Percentiles rank a stretch among this genome's conserved stretches.
Evolutionary conservation across 2,888 invertebrate genomes (phyloP).

Genomic region (Polyommatus icarus): DNA sequence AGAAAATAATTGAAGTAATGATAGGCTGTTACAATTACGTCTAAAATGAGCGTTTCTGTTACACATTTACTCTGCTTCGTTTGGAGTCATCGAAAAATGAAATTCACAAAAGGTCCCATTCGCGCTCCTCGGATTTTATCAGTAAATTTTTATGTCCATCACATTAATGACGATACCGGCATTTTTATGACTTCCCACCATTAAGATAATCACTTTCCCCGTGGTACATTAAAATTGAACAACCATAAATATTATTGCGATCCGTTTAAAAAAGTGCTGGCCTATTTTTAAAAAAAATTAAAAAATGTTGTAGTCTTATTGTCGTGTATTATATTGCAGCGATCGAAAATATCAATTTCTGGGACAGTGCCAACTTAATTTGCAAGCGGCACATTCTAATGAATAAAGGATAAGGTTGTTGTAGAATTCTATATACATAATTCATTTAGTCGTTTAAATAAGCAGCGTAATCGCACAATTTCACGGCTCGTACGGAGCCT

Average conservation of each 20-base stretch:
- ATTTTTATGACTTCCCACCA: slow-evolving; percentile 68
- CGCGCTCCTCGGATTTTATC: slow-evolving; percentile 48
- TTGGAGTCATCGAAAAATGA: slow-evolving; percentile 32
- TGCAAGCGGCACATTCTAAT: slow-evolving; percentile 45
- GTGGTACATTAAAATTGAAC: slow-evolving; percentile 59
- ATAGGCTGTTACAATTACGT: not conserved
- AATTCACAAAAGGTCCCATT: slow-evolving; percentile 37
- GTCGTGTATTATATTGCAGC: slow-evolving; percentile 36
- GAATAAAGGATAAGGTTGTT: slow-evolving; percentile 47
- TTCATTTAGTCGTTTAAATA: slow-evolving; percentile 38
- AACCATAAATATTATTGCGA: slow-evolving; percentile 40
- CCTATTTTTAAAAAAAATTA: too few species aligned
- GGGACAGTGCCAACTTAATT: slow-evolving; percentile 45
- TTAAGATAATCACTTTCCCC: slow-evolving; percentile 73
- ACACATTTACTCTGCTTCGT: not conserved
- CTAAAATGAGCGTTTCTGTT: not conserved
- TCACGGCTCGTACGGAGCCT: slow-evolving; percentile 31
- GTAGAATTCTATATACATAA: slow-evolving; percentile 40
- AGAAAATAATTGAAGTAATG: not conserved
- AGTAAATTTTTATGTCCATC: slow-evolving; percentile 61
- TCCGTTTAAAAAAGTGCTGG: slow-evolving; percentile 32
- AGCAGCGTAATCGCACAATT: slow-evolving; percentile 33
- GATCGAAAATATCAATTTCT: slow-evolving; percentile 45
- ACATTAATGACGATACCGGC: slow-evolving; percentile 66
- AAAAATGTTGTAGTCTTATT: slow-evolving; percentile 27